Conservation (phyloP, 2,113 vertebrate species). For the Zeus faber region DNA sequence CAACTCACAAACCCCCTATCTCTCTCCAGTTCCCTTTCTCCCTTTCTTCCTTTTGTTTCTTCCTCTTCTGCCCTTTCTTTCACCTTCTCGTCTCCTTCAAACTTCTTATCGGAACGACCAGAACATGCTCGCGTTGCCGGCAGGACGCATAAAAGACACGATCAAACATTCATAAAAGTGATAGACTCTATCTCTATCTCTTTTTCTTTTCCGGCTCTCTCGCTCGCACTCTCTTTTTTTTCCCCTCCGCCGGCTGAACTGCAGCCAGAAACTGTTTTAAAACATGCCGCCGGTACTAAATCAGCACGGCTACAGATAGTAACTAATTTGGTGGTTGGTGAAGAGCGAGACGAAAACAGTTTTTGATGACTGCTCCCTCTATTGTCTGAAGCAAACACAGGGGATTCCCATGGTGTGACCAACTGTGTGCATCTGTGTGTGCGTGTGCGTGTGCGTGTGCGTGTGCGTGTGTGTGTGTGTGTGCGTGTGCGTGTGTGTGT, state of each 20-base stretch:
- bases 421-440: too few relatives aligned
- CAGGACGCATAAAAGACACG: too few relatives aligned
- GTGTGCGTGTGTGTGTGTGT: slow-evolving; percentile 5
- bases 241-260: slow-evolving; percentile 46
- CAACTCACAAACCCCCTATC: neutral
- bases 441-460: slow-evolving; percentile 1
- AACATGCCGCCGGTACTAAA: slow-evolving; percentile 63
- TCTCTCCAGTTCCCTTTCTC: too few relatives aligned
- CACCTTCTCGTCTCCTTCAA: too few relatives aligned
- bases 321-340: slow-evolving; percentile 54
- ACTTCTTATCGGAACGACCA: too few relatives aligned
- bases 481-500: slow-evolving; percentile 23
- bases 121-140: too few relatives aligned
- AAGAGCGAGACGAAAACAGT: slow-evolving; percentile 34
- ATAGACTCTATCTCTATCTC: slow-evolving; percentile 15
- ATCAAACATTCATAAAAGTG: too few relatives aligned
- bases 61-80: too few relatives aligned
- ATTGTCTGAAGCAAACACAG: too few relatives aligned
- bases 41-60: too few relatives aligned
- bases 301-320: slow-evolving; percentile 50
- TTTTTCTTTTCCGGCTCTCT: too few relatives aligned
- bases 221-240: too few relatives aligned
- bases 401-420: slow-evolving; percentile 11
- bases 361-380: slow-evolving; percentile 18
- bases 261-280: slow-evolving; percentile 56